These are phyloP conservation scores for Pipistrellus pygmaeus DNA, from an alignment of 2,797 vertebrate genomes.

Conservation along the genomic window DNA sequence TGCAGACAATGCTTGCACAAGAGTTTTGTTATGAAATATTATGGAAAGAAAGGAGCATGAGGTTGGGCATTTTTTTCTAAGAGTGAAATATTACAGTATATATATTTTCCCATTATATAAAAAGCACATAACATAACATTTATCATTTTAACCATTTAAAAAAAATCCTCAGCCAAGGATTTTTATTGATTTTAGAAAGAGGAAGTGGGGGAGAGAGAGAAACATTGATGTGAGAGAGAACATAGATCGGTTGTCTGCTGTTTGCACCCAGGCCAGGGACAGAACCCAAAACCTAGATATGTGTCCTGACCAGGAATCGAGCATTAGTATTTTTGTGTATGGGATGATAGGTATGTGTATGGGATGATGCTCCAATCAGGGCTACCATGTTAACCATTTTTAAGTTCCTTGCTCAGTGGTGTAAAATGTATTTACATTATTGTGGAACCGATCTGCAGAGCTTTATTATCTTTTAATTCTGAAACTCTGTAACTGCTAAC, in stretches of 20 bases:
- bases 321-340: not conserved
- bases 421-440: not conserved
- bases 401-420: not conserved
- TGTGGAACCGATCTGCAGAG: too few species aligned
- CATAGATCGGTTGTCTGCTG: not conserved
- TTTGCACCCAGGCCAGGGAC: not conserved
- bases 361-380: not conserved
- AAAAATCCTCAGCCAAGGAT: not conserved
- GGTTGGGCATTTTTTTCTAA: not conserved
- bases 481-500: not conserved
- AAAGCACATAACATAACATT: not conserved
- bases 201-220: not conserved
- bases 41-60: not conserved
- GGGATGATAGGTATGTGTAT: not conserved
- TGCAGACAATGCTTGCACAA: accelerated
- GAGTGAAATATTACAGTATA: not conserved
- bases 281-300: not conserved
- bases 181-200: not conserved
- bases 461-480: not conserved
- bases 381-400: not conserved
- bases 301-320: not conserved
- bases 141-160: not conserved
- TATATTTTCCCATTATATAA: not conserved
- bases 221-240: not conserved
- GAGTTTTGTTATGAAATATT: too few species aligned